These are phyloP conservation scores for Scolanthus callimorphus DNA, from an alignment of 92 coral and sea anemone genomes.

Conservation along the genomic window DNA sequence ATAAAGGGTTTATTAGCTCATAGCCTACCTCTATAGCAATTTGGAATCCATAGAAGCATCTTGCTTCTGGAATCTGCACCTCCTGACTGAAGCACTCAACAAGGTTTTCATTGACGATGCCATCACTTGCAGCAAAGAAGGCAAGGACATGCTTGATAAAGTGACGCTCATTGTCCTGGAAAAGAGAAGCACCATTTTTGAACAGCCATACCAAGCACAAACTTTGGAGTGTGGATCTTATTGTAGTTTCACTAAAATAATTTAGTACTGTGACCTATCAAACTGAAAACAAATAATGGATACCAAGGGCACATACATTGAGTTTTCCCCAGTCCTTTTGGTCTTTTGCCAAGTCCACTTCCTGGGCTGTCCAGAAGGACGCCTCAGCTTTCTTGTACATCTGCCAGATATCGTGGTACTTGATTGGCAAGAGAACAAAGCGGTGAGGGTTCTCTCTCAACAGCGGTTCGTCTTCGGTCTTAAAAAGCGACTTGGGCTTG, in stretches of 20 bases:
- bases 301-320: not conserved
- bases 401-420: conserved; percentile 67
- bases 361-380: conserved; percentile 80
- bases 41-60: conserved; percentile 82
- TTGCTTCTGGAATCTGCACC: conserved; percentile 75
- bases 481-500: conserved; percentile 37
- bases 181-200: not conserved
- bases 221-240: no score
- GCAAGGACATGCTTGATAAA: conserved; percentile 67
- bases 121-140: conserved; percentile 81
- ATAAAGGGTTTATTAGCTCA: no score
- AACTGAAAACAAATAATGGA: not conserved
- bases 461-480: conserved; percentile 57
- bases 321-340: conserved; percentile 44
- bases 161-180: conserved; percentile 35
- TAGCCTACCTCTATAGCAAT: conserved; percentile 75
- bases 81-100: conserved; percentile 69
- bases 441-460: conserved; percentile 59
- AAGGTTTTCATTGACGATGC: conserved; percentile 73
- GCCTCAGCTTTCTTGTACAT: conserved; percentile 77
- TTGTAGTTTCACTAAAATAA: no score
- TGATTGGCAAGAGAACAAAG: conserved; percentile 64
- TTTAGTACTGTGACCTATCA: no score
- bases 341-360: conserved; percentile 65
- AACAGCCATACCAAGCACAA: no score